Conservation (phyloP, 2,113 vertebrate species). For the Pica pica region DNA sequence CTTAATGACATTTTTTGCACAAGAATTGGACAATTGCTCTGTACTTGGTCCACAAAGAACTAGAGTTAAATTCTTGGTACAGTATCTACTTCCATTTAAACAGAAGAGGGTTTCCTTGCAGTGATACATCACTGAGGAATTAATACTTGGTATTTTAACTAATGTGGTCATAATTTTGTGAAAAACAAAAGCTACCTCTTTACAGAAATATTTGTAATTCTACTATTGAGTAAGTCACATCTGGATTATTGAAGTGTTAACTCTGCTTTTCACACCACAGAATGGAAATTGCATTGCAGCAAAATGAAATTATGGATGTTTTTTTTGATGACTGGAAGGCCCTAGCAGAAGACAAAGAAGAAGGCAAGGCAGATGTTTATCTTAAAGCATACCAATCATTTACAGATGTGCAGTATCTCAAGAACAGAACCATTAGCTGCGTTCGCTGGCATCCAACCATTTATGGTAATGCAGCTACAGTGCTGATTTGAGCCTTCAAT, state of each 20-base stretch:
- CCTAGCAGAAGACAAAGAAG: slow-evolving; percentile 71
- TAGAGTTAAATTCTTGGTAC: background rate
- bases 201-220: background rate
- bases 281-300: slow-evolving; percentile 82
- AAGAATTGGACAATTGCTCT: background rate
- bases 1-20: background rate
- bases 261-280: slow-evolving; percentile 63
- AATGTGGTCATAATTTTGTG: background rate
- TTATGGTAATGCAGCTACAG: slow-evolving; percentile 72
- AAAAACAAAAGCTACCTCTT: background rate
- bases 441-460: slow-evolving; percentile 88
- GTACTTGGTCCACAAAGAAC: background rate
- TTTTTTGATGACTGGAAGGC: slow-evolving; percentile 83
- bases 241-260: background rate
- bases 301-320: slow-evolving; percentile 84
- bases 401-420: slow-evolving; percentile 74
- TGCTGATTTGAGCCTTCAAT: background rate
- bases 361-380: slow-evolving; percentile 67
- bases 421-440: slow-evolving; percentile 80
- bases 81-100: background rate
- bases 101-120: background rate
- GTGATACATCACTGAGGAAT: background rate
- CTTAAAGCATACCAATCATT: slow-evolving; percentile 83
- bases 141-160: background rate
- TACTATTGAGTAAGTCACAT: background rate